These are phyloP conservation scores for Chorisops tibialis DNA, from an alignment of 2,888 invertebrate genomes.

Conservation along the genomic window DNA sequence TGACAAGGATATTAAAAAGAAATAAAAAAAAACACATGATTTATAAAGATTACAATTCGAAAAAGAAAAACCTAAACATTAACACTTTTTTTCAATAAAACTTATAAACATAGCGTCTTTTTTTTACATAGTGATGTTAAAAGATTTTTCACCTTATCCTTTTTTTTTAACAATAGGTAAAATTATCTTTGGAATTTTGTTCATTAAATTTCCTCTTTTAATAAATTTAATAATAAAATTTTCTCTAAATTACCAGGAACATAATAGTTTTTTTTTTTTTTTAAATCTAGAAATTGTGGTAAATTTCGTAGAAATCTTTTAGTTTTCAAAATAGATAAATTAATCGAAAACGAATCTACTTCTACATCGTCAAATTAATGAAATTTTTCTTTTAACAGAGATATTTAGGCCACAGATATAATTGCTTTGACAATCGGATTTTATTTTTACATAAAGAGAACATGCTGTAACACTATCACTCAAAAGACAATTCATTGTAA, in stretches of 20 bases:
- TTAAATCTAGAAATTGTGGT: background rate
- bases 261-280: conserved; percentile 12
- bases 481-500: too few relatives aligned
- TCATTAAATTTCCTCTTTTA: background rate
- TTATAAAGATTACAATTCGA: too few relatives aligned
- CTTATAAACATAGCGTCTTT: conserved; percentile 24
- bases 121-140: background rate
- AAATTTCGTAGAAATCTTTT: conserved; percentile 10
- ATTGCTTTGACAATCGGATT: conserved; percentile 32
- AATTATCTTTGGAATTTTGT: conserved; percentile 5
- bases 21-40: too few relatives aligned
- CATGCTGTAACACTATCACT: conserved; percentile 6
- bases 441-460: background rate
- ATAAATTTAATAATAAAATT: background rate
- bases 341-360: conserved; percentile 8
- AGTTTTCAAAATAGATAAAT: background rate
- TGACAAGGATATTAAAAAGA: too few relatives aligned
- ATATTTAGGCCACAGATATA: conserved; percentile 32
- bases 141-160: background rate
- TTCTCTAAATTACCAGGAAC: conserved; percentile 22
- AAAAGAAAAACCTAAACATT: too few relatives aligned
- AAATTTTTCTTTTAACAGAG: background rate
- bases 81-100: conserved; percentile 1
- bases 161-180: background rate
- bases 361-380: conserved; percentile 8